Evolutionary conservation across 1,140 invertebrate genomes (phyloP), one percentile per base, ranked within the genome.

Genomic region (Nasonia longicornis): DNA sequence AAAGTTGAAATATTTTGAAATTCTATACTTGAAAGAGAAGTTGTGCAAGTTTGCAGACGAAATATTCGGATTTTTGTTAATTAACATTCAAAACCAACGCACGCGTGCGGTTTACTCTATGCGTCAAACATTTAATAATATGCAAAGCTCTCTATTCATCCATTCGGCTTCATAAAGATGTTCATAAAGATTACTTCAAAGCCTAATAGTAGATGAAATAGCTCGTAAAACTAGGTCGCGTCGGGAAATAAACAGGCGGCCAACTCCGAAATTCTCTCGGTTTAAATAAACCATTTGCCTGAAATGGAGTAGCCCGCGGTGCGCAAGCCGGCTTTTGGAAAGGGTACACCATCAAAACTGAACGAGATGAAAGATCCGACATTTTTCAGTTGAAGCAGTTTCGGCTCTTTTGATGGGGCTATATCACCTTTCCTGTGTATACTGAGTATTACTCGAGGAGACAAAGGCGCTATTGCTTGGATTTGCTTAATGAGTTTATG

Each of bases 171-270:
- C 31, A 26, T n/a, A 73, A 52, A 48, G 6, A 48, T 48, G 48
- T 52, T 73, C 14, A 26, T 26, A 73, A 52, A 26, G 6, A 74
- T 74, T 58, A 63, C 72, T 74, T 74, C 72, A 74, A 74, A 74
- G 35, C 2, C 26, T 58, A 58, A 16, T 35, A 63, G 31, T 52
- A 52, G 16, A 20, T 58, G 20, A 58, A 58, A 73, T 58, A 52
- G n/a, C 42, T 52, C n/a, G 48, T 31, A 74, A 74, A 63, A 26
- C 26, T 52, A 52, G n/a, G 71, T 12, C 45, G 16, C 45, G 16
- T 20, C 20, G 7, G 42, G 26, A 73, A 52, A 52, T 58, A 52
- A 73, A 52, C 71, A 22, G 20, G 42, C 38, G 22, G 70, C 8
- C 2, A 20, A 12, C 42, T 72, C 52, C 20, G 12, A 73, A 35